These are phyloP conservation scores for Montipora capricornis DNA, from an alignment of 64 coral and sea anemone species.

Conservation along the genomic window DNA sequence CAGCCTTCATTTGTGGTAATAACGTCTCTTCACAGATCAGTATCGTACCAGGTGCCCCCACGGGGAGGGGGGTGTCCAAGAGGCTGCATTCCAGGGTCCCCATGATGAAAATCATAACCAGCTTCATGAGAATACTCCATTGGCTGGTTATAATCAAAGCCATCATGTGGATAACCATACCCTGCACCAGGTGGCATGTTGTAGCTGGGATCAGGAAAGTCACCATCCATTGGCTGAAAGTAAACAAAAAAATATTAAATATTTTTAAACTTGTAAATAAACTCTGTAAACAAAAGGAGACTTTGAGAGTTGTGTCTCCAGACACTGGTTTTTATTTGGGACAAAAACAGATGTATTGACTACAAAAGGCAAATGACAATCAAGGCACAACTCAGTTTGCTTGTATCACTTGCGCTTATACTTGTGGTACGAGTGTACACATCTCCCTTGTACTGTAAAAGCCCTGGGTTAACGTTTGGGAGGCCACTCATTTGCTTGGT, in stretches of 20 bases:
- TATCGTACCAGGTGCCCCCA: constrained; percentile 91
- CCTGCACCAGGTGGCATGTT: constrained; percentile 59
- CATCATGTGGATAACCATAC: constrained; percentile 85
- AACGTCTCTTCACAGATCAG: constrained; percentile 59
- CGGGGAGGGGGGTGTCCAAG: constrained; percentile 74
- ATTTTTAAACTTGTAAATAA: no score
- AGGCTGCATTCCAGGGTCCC: constrained; percentile 75
- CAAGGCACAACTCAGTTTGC: no score
- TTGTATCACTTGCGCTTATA: no score
- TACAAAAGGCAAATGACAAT: no score
- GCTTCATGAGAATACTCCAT: constrained; percentile 79
- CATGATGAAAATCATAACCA: constrained; percentile 69
- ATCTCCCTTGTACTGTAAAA: no score
- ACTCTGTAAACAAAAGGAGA: no score
- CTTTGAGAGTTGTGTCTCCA: no score
- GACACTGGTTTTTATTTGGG: no score
- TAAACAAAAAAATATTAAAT: background rate
- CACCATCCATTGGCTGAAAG: constrained; percentile 88
- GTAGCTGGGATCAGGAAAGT: constrained; percentile 76
- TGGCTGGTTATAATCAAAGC: constrained; percentile 87
- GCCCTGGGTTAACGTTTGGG: no score
- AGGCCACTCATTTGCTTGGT: no score
- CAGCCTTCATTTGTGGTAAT: background rate
- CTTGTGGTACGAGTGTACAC: no score
- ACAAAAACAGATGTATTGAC: no score